A percentile compares a stretch with the other conserved stretches of the same genome.
phyloP scores from a whole-genome alignment of 1,140 invertebrate species.

The Heliconius hewitsoni region DNA sequence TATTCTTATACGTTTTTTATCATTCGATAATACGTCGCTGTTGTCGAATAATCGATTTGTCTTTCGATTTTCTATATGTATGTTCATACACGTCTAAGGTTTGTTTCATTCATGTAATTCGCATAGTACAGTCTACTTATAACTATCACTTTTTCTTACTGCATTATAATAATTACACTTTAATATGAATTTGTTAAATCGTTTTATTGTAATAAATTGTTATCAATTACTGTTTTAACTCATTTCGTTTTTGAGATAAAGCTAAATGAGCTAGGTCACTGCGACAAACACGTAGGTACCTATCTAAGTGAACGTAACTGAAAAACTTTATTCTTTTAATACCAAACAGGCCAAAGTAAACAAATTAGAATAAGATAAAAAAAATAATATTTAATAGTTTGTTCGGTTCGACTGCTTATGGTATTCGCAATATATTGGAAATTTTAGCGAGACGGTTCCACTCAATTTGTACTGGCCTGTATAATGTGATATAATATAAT shows the following conservation, averaged over 20 bases:
- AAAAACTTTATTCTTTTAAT: conserved; percentile 17
- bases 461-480: conserved; percentile 7
- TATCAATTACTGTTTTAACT: conserved; percentile 47
- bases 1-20: conserved; percentile 68
- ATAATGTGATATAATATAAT: conserved; percentile 14
- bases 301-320: conserved; percentile 11
- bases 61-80: conserved; percentile 27
- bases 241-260: conserved; percentile 49
- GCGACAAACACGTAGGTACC: conserved; percentile 16
- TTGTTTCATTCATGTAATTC: conserved; percentile 25
- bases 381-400: conserved; percentile 17
- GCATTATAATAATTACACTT: conserved; percentile 28
- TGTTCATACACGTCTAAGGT: conserved; percentile 21
- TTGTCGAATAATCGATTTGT: conserved; percentile 23
- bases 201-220: conserved; percentile 41
- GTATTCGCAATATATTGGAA: conserved; percentile 8
- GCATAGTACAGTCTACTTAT: conserved; percentile 16
- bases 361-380: conserved; percentile 22
- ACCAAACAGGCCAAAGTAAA: conserved; percentile 22
- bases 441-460: conserved; percentile 8
- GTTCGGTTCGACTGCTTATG: conserved; percentile 4
- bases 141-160: conserved; percentile 30
- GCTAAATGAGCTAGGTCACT: conserved; percentile 46
- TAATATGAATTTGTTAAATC: conserved; percentile 40
- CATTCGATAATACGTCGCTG: conserved; percentile 53